Evolutionary conservation across 2,797 vertebrate species (phyloP).

Genomic region (Gobio occitaniae): DNA sequence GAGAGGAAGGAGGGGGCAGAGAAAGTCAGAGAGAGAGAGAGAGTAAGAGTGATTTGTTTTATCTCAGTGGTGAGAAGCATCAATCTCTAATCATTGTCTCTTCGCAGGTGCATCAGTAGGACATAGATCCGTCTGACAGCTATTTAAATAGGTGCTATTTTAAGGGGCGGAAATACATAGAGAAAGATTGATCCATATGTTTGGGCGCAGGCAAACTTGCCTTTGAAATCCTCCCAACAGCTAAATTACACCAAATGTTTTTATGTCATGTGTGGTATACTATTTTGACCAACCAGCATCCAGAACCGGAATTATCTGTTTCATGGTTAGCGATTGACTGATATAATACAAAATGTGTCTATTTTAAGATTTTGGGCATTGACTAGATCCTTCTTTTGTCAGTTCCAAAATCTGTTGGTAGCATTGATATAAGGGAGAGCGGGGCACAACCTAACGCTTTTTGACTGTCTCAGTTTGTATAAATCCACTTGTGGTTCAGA

Average conservation of each 20-base stretch:
- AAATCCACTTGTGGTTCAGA: too few species aligned
- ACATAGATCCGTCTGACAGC: slow-evolving; percentile 51
- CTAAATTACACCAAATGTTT: neutral
- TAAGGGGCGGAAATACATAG: slow-evolving; percentile 18
- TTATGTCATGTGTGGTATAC: neutral
- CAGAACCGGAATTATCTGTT: neutral
- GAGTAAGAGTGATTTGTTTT: slow-evolving; percentile 10
- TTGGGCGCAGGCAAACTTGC: slow-evolving; percentile 13
- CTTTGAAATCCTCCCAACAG: slow-evolving; percentile 24
- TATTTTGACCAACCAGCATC: neutral
- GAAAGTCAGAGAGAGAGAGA: slow-evolving; percentile 20
- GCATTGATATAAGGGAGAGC: neutral
- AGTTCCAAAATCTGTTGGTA: neutral
- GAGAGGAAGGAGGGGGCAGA: neutral
- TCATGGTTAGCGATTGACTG: neutral
- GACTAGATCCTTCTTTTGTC: neutral
- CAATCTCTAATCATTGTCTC: slow-evolving; percentile 47
- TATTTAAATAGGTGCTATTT: slow-evolving; percentile 49
- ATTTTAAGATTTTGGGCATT: neutral
- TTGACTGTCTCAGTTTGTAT: too few species aligned
- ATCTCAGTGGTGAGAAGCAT: slow-evolving; percentile 41
- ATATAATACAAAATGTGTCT: neutral
- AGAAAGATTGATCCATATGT: slow-evolving; percentile 35
- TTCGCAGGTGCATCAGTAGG: slow-evolving; percentile 40
- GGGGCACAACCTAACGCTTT: too few species aligned